These are phyloP conservation scores for Nematostella vectensis DNA, from an alignment of 92 coral and sea anemone genomes.

Conservation along the genomic window DNA sequence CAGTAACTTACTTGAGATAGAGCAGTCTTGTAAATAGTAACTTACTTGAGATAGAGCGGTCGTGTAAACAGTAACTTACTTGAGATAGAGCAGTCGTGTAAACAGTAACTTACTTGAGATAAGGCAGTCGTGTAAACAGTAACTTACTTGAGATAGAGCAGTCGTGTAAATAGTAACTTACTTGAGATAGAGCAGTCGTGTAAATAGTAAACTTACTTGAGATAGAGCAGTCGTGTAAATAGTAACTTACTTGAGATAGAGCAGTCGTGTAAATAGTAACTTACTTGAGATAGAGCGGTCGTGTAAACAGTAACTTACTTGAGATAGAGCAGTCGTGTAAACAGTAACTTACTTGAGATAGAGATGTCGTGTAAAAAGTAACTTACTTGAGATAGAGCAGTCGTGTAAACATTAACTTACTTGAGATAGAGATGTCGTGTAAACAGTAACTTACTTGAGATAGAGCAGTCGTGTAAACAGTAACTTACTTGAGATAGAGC, in stretches of 20 bases:
- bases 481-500: constrained; percentile 52
- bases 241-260: constrained; percentile 79
- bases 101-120: too few species aligned
- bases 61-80: constrained; percentile 71
- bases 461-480: constrained; percentile 62
- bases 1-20: too few species aligned
- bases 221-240: constrained; percentile 66
- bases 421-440: too few species aligned
- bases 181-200: constrained; percentile 7
- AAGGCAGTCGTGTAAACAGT: too few species aligned
- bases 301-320: constrained; percentile 76
- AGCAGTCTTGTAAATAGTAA: too few species aligned
- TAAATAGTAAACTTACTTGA: constrained; percentile 60
- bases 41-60: constrained; percentile 71
- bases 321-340: constrained; percentile 9
- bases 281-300: constrained; percentile 70
- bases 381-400: constrained; percentile 68
- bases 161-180: constrained; percentile 71
- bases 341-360: too few species aligned
- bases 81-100: constrained; percentile 17
- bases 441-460: constrained; percentile 44
- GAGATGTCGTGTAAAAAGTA: too few species aligned
- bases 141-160: constrained; percentile 64
- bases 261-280: background rate
- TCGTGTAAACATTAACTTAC: constrained; percentile 68